Conservation (phyloP, 2,797 vertebrate genomes). For the Gambusia yucatana region DNA sequence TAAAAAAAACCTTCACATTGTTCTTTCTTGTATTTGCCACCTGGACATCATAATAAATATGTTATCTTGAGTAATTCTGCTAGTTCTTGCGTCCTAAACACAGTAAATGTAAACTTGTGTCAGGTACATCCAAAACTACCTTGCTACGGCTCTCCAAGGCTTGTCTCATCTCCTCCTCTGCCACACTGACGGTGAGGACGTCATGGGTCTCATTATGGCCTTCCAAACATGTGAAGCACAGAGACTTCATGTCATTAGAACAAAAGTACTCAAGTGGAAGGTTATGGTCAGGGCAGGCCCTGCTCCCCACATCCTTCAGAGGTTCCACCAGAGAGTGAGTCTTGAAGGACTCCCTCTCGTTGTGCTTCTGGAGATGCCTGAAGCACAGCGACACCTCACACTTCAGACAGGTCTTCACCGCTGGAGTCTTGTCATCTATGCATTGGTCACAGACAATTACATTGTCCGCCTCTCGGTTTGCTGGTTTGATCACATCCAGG, state of each 20-base stretch:
- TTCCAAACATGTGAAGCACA: conserved; percentile 73
- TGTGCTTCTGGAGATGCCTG: conserved; percentile 79
- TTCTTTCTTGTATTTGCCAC: not conserved
- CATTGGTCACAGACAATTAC: conserved; percentile 73
- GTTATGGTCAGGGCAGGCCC: conserved; percentile 69
- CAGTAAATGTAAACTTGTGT: not conserved
- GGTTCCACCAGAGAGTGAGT: conserved; percentile 70
- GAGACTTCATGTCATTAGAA: conserved; percentile 48
- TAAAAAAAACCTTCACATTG: not conserved
- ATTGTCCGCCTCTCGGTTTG: not conserved
- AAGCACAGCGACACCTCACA: conserved; percentile 81
- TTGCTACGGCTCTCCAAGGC: conserved; percentile 66
- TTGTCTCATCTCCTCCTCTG: conserved; percentile 76
- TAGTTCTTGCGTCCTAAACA: not conserved
- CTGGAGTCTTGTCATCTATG: conserved; percentile 49
- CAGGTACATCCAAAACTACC: conserved; percentile 30
- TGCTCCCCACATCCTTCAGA: not conserved
- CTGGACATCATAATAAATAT: not conserved
- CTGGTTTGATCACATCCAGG: not conserved
- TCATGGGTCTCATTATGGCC: conserved; percentile 76
- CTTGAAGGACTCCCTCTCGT: conserved; percentile 62
- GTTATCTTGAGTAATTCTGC: not conserved
- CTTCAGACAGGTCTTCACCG: conserved; percentile 77
- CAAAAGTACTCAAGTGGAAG: conserved; percentile 79
- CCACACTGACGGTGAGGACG: conserved; percentile 72